Percentiles rank a stretch among this genome's conserved stretches.
Conservation (phyloP, 2,888 invertebrate species). For the Orchesellides sinensis region DNA sequence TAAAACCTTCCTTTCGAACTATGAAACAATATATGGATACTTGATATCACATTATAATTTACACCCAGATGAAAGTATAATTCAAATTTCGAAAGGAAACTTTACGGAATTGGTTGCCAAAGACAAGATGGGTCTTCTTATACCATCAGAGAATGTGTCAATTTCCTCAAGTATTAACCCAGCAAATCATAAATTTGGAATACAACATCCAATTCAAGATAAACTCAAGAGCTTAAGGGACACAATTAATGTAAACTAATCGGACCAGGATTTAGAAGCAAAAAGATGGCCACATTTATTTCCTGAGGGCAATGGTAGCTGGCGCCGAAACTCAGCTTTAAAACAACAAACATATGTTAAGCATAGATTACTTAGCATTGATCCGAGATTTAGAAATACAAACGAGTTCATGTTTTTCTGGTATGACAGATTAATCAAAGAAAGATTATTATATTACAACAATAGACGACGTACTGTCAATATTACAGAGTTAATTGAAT, state of each 20-base stretch:
- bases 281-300: slow-evolving; percentile 26
- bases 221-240: background rate
- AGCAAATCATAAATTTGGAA: background rate
- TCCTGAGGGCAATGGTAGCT: slow-evolving; percentile 19
- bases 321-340: background rate
- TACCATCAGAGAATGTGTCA: slow-evolving; percentile 2
- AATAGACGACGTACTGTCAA: slow-evolving; percentile 15
- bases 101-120: background rate
- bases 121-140: slow-evolving; percentile 13
- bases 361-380: slow-evolving; percentile 2
- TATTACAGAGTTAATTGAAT: background rate
- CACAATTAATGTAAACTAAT: slow-evolving; percentile 14
- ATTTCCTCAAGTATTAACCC: background rate
- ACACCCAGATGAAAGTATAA: slow-evolving; percentile 9
- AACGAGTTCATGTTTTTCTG: slow-evolving; percentile 36
- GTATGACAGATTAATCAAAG: slow-evolving; percentile 21
- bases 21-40: slow-evolving; percentile 17
- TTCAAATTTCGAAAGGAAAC: slow-evolving; percentile 31
- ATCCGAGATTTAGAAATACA: background rate
- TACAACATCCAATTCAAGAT: slow-evolving; percentile 22
- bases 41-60: background rate
- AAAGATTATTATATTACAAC: background rate
- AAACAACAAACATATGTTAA: slow-evolving; percentile 31
- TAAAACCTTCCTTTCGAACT: background rate
- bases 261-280: slow-evolving; percentile 20